A percentile compares a stretch with the other conserved stretches of the same genome.
Evolutionary conservation across 2,888 invertebrate genomes (phyloP).

Genomic region (Lordiphosa fenestrarum): DNA sequence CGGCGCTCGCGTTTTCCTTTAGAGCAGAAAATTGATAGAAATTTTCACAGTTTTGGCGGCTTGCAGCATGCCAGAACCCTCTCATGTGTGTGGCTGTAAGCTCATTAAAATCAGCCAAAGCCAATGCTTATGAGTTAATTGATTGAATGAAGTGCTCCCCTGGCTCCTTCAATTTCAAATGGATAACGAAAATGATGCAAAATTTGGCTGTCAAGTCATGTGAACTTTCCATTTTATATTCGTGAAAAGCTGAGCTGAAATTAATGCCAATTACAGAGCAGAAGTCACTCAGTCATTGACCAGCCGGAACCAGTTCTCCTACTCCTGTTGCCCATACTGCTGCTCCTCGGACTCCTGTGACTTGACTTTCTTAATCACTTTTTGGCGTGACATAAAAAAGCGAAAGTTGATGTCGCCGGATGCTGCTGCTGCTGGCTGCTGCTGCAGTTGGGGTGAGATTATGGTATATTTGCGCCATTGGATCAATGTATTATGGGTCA

Average conservation of each 20-base stretch:
- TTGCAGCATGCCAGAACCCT: too few relatives aligned
- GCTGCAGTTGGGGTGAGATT: conserved; percentile 25
- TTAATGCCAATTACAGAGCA: conserved; percentile 42
- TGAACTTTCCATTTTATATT: too few relatives aligned
- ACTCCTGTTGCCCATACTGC: neutral
- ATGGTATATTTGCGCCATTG: conserved; percentile 21
- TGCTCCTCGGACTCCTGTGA: conserved; percentile 8
- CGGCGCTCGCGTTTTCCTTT: conserved; percentile 6
- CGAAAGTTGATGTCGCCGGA: conserved; percentile 61
- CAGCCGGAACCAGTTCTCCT: conserved; percentile 30
- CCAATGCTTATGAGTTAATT: conserved; percentile 29
- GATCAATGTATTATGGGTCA: conserved; percentile 44
- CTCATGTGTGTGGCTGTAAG: too few relatives aligned
- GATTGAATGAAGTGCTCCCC: conserved; percentile 25
- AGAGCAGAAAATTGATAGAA: conserved; percentile 4
- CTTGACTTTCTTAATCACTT: conserved; percentile 53
- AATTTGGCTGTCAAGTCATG: too few relatives aligned
- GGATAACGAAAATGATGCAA: conserved; percentile 4
- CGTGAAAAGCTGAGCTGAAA: too few relatives aligned
- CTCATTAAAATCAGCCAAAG: conserved; percentile 16
- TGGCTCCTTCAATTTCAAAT: too few relatives aligned
- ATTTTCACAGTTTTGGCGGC: conserved; percentile 11
- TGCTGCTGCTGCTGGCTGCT: conserved; percentile 25
- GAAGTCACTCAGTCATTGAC: conserved; percentile 58
- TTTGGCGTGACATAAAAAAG: conserved; percentile 53